A percentile compares a stretch with the other conserved stretches of the same genome.
Conservation (phyloP, 2,888 invertebrate species). For the Hemithea aestivaria region DNA sequence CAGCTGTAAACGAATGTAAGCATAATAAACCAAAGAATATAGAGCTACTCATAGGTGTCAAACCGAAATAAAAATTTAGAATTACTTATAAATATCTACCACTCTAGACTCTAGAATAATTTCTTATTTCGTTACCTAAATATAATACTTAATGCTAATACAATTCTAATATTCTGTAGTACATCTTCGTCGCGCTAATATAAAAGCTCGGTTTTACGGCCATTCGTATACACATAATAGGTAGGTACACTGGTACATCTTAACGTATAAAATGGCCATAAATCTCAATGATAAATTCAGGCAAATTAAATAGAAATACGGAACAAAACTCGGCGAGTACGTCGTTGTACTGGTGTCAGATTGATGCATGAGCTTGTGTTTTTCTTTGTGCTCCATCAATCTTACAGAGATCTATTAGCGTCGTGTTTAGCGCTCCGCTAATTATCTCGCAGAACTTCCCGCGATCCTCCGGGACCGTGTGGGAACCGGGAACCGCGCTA, state of each 20-base stretch:
- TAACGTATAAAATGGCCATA: constrained; percentile 14
- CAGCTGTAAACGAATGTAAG: no score
- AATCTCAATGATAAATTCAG: constrained; percentile 19
- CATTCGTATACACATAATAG: no score
- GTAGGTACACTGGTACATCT: no score
- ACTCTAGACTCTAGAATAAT: no score
- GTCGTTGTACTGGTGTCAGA: constrained; percentile 45
- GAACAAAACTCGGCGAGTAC: constrained; percentile 26
- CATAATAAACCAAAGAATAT: no score
- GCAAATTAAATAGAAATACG: constrained; percentile 21
- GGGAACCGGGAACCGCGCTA: constrained; percentile 28
- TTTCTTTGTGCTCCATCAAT: constrained; percentile 66
- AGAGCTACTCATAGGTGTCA: no score
- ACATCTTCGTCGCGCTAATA: no score
- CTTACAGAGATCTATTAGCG: constrained; percentile 66
- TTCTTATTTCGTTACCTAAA: no score
- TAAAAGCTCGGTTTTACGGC: constrained; percentile 3
- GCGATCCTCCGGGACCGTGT: constrained; percentile 40
- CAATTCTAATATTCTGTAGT: no score
- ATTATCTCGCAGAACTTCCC: constrained; percentile 56
- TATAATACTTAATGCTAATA: no score
- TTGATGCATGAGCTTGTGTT: constrained; percentile 65
- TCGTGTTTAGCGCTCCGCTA: constrained; percentile 61
- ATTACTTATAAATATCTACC: no score
- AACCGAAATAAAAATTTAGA: no score